These are phyloP conservation scores for Dendrolimus houi DNA, from an alignment of 2,888 invertebrate species.

Conservation along the genomic window DNA sequence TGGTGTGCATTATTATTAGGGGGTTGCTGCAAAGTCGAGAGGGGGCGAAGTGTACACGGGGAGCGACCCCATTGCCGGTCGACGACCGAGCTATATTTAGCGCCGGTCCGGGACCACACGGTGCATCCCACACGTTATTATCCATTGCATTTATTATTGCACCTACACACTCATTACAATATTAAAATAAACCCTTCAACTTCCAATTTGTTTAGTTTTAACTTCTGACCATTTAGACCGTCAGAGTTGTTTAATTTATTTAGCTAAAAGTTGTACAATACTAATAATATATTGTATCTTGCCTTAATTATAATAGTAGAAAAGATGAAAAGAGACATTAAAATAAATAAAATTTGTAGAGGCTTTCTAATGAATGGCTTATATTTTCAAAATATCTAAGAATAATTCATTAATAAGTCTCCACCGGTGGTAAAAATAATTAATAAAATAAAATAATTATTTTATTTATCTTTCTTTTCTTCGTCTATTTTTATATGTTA, in stretches of 20 bases:
- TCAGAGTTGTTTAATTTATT: too few relatives aligned
- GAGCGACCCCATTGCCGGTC: constrained; percentile 62
- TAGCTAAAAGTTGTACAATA: too few relatives aligned
- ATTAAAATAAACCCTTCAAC: too few relatives aligned
- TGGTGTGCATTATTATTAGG: constrained; percentile 13
- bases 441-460: too few relatives aligned
- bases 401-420: neutral
- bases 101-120: constrained; percentile 30
- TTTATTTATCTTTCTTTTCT: neutral
- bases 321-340: too few relatives aligned
- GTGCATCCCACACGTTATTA: constrained; percentile 49
- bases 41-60: constrained; percentile 20
- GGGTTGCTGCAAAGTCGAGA: constrained; percentile 12
- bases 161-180: constrained; percentile 6
- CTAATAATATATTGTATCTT: too few relatives aligned
- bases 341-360: too few relatives aligned
- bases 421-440: too few relatives aligned
- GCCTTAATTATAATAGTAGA: too few relatives aligned
- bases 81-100: constrained; percentile 68
- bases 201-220: too few relatives aligned
- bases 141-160: constrained; percentile 44
- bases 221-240: too few relatives aligned
- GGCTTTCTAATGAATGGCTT: neutral
- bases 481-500: neutral
- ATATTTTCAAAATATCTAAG: constrained; percentile 2